Conservation (phyloP, 2,113 vertebrate genomes). For the Callocephalon fimbriatum region DNA sequence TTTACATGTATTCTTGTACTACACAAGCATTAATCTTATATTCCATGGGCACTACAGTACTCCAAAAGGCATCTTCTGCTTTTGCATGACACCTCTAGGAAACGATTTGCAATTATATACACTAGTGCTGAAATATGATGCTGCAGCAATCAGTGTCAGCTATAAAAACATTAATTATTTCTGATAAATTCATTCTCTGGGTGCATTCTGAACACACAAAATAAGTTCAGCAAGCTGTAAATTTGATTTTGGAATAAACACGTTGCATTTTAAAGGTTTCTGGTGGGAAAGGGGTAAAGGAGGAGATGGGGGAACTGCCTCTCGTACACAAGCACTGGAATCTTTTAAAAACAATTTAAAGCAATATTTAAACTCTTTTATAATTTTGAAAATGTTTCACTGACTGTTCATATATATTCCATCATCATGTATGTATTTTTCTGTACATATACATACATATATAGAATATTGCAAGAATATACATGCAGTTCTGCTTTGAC, state of each 20-base stretch:
- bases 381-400: background rate
- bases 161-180: constrained; percentile 65
- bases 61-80: constrained; percentile 39
- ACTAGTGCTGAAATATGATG: background rate
- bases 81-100: constrained; percentile 52
- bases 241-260: background rate
- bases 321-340: fast-evolving
- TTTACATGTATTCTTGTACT: constrained; percentile 26
- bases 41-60: background rate
- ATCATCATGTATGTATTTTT: background rate
- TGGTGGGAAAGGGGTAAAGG: background rate
- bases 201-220: background rate
- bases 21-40: constrained; percentile 24
- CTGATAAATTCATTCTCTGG: constrained; percentile 27
- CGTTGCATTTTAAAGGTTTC: background rate
- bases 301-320: background rate
- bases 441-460: background rate
- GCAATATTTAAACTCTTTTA: background rate
- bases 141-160: constrained; percentile 6
- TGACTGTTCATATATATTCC: background rate
- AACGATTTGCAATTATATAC: constrained; percentile 50
- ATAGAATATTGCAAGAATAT: background rate
- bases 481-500: background rate
- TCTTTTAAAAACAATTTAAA: background rate
- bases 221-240: background rate